Base-by-base conservation (phyloP, 2,113 vertebrate species). In the Centrocercus urophasianus region DNA sequence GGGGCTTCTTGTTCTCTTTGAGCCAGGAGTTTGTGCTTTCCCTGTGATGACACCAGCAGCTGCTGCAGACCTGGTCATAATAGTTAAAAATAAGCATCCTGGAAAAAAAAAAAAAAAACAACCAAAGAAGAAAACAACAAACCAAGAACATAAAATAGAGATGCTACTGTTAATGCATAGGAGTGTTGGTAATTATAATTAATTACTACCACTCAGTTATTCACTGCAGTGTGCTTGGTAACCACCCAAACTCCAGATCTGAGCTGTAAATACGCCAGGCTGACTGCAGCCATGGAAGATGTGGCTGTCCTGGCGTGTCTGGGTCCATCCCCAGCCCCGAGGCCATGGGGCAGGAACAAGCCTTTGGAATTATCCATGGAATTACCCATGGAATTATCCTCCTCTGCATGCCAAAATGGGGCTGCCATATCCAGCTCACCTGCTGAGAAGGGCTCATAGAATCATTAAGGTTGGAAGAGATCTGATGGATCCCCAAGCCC, bases 241-340 rank as follows among this genome's bases (percentile, higher is more conserved):
- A 6, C 0, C 1, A 13, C 4, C 69, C 77, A 59, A 40, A 36
- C 43, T 54, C 32, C 8, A 52, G 66, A 48, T 3, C 5, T 1
- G 52, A 48, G 40, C 59, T n/a, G 65, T 25, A 69, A 73, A 38
- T 2, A 48, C 43, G 22, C 20, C 52, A 36, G 36, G 47, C 0
- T 71, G 83, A 34, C 66, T 36, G 2, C 0, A 17, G 38, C 42
- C 21, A 38, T 1, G 4, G 28, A 32, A 18, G 30, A 32, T 11
- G 30, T 6, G 56, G 56, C 56, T 32, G 30, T n/a, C 56, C 56
- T 11, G 75, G 56, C 4, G 0, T 40, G 69, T 1, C 66, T 17
- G 61, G 70, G 77, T 61, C 61, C 38, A 6, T 34, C 66, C 73
- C 38, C 8, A 6, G 43, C 64, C 64, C n/a, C 0, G 0, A 36